A percentile compares a stretch with the other conserved stretches of the same genome.
Evolutionary conservation across 1,140 invertebrate species (phyloP).

Genomic region (Scaptomyza montana): DNA sequence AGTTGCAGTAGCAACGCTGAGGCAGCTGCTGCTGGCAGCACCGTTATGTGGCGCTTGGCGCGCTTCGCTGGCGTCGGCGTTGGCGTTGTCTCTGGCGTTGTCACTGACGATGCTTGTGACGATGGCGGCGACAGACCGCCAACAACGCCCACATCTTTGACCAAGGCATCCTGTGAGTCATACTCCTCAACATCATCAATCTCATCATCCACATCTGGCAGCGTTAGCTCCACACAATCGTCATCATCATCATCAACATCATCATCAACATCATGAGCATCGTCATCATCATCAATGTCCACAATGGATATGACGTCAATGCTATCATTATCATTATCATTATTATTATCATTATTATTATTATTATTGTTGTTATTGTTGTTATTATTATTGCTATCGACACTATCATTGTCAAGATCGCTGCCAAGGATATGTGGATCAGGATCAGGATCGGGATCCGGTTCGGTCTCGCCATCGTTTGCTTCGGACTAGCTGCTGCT

Average conservation of each 20-base stretch:
- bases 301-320: constrained; percentile 71
- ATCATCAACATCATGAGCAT: constrained; percentile 8
- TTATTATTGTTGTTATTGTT: constrained; percentile 14
- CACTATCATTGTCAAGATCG: not conserved
- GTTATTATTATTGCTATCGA: constrained; percentile 13
- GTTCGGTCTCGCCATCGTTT: constrained; percentile 30
- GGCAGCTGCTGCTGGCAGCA: constrained; percentile 50
- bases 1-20: constrained; percentile 52
- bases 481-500: constrained; percentile 78
- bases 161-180: constrained; percentile 73
- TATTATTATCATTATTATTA: no score
- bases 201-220: constrained; percentile 12
- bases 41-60: constrained; percentile 43
- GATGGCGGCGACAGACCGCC: constrained; percentile 47
- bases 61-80: constrained; percentile 38
- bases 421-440: not conserved
- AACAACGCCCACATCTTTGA: constrained; percentile 66
- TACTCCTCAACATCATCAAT: constrained; percentile 19
- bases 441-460: constrained; percentile 4
- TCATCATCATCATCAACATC: constrained; percentile 38
- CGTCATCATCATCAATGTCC: constrained; percentile 60
- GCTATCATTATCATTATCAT: not conserved
- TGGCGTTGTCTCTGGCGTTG: not conserved
- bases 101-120: not conserved
- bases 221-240: constrained; percentile 32